Conservation (phyloP, 2,888 invertebrate species). For the Operophtera brumata region DNA sequence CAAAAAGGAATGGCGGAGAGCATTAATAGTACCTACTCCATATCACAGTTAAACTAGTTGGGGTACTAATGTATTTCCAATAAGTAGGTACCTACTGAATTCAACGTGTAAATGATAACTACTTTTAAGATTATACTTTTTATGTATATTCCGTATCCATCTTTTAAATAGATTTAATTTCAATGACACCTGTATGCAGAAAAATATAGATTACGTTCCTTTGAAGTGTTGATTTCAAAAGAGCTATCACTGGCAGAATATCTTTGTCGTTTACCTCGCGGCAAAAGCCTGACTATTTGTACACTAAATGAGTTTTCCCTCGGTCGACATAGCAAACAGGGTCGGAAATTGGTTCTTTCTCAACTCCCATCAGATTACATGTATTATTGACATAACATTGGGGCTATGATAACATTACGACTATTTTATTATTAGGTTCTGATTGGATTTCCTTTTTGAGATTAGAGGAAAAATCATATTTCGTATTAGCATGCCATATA, state of each 20-base stretch:
- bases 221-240: neutral
- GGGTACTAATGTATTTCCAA: too few species aligned
- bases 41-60: too few species aligned
- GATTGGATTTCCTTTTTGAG: slow-evolving; percentile 13
- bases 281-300: slow-evolving; percentile 32
- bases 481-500: neutral
- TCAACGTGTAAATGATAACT: too few species aligned
- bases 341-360: slow-evolving; percentile 40
- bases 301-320: slow-evolving; percentile 33
- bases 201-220: neutral
- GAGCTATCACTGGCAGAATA: slow-evolving; percentile 15
- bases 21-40: too few species aligned
- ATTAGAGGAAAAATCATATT: slow-evolving; percentile 2
- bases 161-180: too few species aligned
- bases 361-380: slow-evolving; percentile 32
- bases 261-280: slow-evolving; percentile 16
- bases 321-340: slow-evolving; percentile 31
- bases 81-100: too few species aligned
- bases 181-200: too few species aligned
- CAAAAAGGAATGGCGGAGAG: too few species aligned
- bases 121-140: too few species aligned
- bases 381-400: slow-evolving; percentile 31
- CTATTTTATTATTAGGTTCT: slow-evolving; percentile 14
- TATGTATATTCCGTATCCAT: too few species aligned
- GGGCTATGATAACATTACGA: slow-evolving; percentile 22